A percentile compares a stretch with the other conserved stretches of the same genome.
These are phyloP conservation scores for Stictonetta naevosa DNA, from an alignment of 2,113 vertebrate species.

Conservation along the genomic window DNA sequence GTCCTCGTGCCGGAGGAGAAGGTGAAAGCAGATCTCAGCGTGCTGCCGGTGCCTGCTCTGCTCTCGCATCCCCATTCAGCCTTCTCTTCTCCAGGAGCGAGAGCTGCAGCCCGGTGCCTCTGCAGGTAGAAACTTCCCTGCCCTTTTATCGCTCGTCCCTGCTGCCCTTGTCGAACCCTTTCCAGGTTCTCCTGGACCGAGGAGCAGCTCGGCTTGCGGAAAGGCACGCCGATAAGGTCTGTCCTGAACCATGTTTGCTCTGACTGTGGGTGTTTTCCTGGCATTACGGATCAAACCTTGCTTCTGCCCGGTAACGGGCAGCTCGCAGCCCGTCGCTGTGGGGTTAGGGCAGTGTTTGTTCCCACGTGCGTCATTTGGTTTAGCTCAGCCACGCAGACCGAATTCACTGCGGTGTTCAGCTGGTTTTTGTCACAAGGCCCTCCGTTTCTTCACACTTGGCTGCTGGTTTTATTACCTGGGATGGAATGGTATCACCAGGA, in stretches of 20 bases:
- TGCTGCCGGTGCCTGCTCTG: not conserved
- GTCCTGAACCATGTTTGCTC: not conserved
- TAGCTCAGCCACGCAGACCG: not conserved
- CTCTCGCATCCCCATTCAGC: not conserved
- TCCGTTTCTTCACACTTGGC: not conserved
- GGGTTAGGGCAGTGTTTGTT: not conserved
- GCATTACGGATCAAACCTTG: accelerated
- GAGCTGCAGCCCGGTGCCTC: not conserved
- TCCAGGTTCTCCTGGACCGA: not conserved
- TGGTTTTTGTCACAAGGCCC: not conserved
- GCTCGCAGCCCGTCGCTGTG: not conserved
- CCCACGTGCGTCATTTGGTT: accelerated
- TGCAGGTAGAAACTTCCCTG: not conserved
- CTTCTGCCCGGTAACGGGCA: accelerated
- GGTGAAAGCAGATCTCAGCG: not conserved
- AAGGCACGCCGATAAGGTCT: not conserved
- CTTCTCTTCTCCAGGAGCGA: not conserved
- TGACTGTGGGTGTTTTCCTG: not conserved
- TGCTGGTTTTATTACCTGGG: not conserved
- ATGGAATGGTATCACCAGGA: not conserved
- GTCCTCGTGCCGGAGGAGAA: not conserved
- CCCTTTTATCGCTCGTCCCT: not conserved
- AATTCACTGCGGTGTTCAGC: not conserved
- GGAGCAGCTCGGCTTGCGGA: not conserved
- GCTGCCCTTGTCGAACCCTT: not conserved